phyloP scores from a whole-genome alignment of 2,888 invertebrate genomes.

The Polylopha cassiicola region DNA sequence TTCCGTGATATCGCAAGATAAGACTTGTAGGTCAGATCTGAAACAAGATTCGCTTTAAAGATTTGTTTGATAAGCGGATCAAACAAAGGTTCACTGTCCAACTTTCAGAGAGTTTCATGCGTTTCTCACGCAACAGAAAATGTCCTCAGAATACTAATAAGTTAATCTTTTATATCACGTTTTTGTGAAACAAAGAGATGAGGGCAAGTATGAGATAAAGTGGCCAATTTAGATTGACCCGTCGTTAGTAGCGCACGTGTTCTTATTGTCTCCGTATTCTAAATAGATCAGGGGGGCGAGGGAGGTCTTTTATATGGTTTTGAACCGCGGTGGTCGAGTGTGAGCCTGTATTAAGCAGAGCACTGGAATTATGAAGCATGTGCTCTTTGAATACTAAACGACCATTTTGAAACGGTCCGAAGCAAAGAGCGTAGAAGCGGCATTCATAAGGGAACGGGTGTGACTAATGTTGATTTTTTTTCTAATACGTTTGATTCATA shows the following conservation, averaged over 20 bases:
- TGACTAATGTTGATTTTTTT: slow-evolving; percentile 49
- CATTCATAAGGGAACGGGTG: slow-evolving; percentile 39
- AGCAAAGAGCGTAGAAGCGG: slow-evolving; percentile 39
- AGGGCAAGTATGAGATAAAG: slow-evolving; percentile 61
- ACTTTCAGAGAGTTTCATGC: slow-evolving; percentile 33
- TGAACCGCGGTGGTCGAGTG: slow-evolving; percentile 59
- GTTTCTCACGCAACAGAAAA: slow-evolving; percentile 49
- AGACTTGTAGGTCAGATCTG: slow-evolving; percentile 13
- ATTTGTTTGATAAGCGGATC: slow-evolving; percentile 15
- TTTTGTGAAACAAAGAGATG: slow-evolving; percentile 73
- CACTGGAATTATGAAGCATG: slow-evolving; percentile 70
- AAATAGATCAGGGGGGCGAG: slow-evolving; percentile 29
- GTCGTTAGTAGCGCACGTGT: slow-evolving; percentile 29
- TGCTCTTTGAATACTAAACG: slow-evolving; percentile 71
- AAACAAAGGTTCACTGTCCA: slow-evolving; percentile 15
- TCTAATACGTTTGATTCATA: slow-evolving; percentile 41
- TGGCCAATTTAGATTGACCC: slow-evolving; percentile 47
- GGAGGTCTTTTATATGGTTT: slow-evolving; percentile 43
- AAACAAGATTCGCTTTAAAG: slow-evolving; percentile 14
- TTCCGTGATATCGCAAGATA: slow-evolving; percentile 8
- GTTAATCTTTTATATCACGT: slow-evolving; percentile 75
- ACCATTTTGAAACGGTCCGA: slow-evolving; percentile 49
- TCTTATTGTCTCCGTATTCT: slow-evolving; percentile 25
- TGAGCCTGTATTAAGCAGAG: slow-evolving; percentile 68
- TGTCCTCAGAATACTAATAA: slow-evolving; percentile 71